Base-by-base conservation (phyloP, 64 coral and sea anemone genomes). In the Porites australiensis region DNA sequence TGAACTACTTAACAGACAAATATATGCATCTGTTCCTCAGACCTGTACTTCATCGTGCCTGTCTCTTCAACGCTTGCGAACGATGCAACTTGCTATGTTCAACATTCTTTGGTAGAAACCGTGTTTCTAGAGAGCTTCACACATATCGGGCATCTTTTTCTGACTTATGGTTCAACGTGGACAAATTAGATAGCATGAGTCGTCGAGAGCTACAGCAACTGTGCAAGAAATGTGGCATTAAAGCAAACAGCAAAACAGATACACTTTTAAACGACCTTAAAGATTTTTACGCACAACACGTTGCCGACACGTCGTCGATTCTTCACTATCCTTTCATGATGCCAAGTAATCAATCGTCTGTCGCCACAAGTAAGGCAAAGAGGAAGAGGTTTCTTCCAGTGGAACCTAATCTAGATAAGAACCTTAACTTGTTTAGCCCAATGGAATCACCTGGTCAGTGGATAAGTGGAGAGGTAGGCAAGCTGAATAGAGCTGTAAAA, bases 191-290 rank as follows among this genome's bases (percentile, higher is more conserved):
- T 51, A 55, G 11, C 22, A 81, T 99, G 88, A 77, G 89, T 19
- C 94, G 91, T 37, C 83, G 87, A 72, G 94, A 99, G 65, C 85
- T 99, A 8, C 98, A 99, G 72, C 70, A 64, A 13, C 46, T 96
- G 47, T 96, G 94, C 84, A 94, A 96, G 49, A 91, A 89, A 84
- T 87, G 95, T 86, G 77, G 88, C 4, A 88, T 99, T 50, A 92
- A 85, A 44, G 98, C 98, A 10, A 93, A 79, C 44, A 90, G 64
- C 16, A 99, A 88, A 55, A 92, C 91, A 5, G 8, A 47, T 11
- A 77, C 64, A 44, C 72, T 99, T 15, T 53, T 71, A 57, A 50
- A 75, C 64, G 72, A 96, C n/a, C 75, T 99, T 2, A 72, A 65
- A 69, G 50, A 94, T 4, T 99, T 96, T 61, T 83, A 99, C 72